phyloP scores from a whole-genome alignment of 2,888 invertebrate genomes.

The Macrophya annulata region DNA sequence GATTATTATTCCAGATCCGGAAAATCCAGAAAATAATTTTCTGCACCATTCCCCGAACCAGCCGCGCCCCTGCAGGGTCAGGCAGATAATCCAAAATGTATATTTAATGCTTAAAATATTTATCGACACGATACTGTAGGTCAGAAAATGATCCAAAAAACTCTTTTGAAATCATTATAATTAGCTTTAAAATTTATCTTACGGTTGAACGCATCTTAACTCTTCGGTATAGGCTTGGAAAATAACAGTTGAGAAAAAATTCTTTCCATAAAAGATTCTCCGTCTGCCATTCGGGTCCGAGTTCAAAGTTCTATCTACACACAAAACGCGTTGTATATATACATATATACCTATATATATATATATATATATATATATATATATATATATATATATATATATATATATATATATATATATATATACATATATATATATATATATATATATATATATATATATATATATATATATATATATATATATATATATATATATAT shows the following conservation, averaged over 20 bases:
- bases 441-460: too few species aligned
- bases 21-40: constrained; percentile 2
- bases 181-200: background rate
- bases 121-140: background rate
- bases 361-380: too few species aligned
- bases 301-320: constrained; percentile 25
- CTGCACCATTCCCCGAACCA: background rate
- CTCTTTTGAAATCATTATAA: background rate
- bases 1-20: too few species aligned
- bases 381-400: too few species aligned
- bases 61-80: too few species aligned
- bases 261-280: background rate
- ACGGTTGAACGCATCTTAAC: background rate
- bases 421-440: too few species aligned
- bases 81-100: background rate
- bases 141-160: background rate
- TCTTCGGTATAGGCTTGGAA: background rate
- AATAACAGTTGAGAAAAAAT: background rate
- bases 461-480: too few species aligned
- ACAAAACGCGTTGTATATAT: background rate
- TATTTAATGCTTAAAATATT: background rate
- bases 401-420: too few species aligned
- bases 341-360: background rate
- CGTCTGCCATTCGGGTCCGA: background rate
- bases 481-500: background rate